Evolutionary conservation across 2,113 vertebrate species (phyloP).

Genomic region (Larimichthys polyactis): DNA sequence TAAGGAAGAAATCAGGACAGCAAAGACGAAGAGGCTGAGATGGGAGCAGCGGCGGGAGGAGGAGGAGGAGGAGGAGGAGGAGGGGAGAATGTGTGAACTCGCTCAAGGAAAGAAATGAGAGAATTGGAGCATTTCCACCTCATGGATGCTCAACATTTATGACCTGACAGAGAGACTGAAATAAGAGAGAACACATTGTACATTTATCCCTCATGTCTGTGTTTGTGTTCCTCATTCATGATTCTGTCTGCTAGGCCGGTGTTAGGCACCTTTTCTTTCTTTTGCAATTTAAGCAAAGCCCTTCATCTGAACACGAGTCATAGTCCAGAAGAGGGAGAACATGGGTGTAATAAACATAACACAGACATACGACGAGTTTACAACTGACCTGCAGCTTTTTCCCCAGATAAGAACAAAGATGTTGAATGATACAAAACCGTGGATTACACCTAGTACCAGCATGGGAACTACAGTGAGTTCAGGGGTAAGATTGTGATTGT

Average conservation of each 20-base stretch:
- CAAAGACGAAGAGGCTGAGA: conserved; percentile 11
- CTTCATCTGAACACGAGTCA: conserved; percentile 12
- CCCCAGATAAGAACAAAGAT: not conserved
- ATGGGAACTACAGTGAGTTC: not conserved
- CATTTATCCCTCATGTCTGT: conserved; percentile 15
- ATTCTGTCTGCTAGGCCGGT: conserved; percentile 21
- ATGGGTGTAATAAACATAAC: conserved; percentile 6
- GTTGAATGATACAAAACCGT: not conserved
- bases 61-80: not conserved
- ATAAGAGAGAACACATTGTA: not conserved
- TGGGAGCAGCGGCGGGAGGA: not conserved
- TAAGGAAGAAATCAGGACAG: conserved; percentile 57
- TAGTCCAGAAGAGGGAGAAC: not conserved
- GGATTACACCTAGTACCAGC: too few species aligned
- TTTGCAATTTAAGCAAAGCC: conserved; percentile 47
- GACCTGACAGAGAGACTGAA: conserved; percentile 37
- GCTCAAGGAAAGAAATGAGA: conserved; percentile 74
- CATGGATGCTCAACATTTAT: conserved; percentile 63
- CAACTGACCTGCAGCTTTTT: not conserved
- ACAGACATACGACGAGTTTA: not conserved
- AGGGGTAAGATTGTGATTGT: too few species aligned
- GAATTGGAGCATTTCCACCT: conserved; percentile 74
- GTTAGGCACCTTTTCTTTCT: conserved; percentile 34
- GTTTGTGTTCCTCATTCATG: conserved; percentile 21
- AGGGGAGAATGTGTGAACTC: conserved; percentile 44